A percentile compares a stretch with the other conserved stretches of the same genome.
Evolutionary conservation across 2,888 invertebrate species (phyloP).

Genomic region (Morpho helenor): DNA sequence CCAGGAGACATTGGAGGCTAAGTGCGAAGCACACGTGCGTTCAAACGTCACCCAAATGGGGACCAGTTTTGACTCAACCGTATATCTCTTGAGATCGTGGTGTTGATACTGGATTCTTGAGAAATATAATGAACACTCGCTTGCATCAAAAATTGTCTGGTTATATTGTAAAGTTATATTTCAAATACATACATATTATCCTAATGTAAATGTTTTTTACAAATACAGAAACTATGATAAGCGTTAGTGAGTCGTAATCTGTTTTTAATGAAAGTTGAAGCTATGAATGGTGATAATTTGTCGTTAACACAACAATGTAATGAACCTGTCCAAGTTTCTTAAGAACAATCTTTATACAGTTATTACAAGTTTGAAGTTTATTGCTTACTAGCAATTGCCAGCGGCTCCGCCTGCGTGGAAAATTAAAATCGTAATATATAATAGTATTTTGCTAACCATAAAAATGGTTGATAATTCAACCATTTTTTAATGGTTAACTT

Average conservation of each 20-base stretch:
- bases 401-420: too few species aligned
- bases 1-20: constrained; percentile 39
- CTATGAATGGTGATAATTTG: constrained; percentile 1
- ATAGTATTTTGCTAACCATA: too few species aligned
- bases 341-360: too few species aligned
- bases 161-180: too few species aligned
- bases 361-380: too few species aligned
- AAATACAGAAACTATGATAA: not conserved
- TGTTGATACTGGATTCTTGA: constrained; percentile 49
- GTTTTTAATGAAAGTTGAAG: constrained; percentile 12
- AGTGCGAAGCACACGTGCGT: constrained; percentile 70
- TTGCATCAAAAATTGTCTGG: constrained; percentile 17
- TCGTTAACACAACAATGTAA: not conserved
- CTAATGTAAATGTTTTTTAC: constrained; percentile 3
- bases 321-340: too few species aligned
- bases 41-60: constrained; percentile 68
- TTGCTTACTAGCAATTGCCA: too few species aligned
- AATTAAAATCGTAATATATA: too few species aligned
- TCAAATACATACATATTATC: too few species aligned
- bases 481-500: too few species aligned
- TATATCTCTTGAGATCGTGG: constrained; percentile 61
- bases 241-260: constrained; percentile 1
- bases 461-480: too few species aligned
- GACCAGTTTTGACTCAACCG: constrained; percentile 56
- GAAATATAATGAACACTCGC: constrained; percentile 25